phyloP scores from a whole-genome alignment of 2,113 vertebrate genomes.

The Hyperopisus bebe region DNA sequence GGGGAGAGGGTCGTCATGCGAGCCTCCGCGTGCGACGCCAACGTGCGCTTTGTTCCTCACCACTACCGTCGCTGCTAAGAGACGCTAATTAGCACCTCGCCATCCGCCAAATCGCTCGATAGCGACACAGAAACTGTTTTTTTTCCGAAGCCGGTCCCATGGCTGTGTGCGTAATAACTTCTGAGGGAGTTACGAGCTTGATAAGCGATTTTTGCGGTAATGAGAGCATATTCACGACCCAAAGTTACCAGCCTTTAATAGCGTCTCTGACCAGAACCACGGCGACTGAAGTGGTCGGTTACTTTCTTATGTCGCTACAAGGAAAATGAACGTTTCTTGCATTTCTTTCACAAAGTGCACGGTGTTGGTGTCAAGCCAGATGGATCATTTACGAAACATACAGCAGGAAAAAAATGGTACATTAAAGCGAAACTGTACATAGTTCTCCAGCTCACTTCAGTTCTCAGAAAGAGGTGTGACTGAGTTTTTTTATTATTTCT shows the following conservation, averaged over 20 bases:
- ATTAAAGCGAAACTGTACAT: background rate
- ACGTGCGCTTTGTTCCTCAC: conserved; percentile 71
- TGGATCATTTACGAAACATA: background rate
- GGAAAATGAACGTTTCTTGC: background rate
- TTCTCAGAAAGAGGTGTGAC: background rate
- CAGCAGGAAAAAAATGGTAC: background rate
- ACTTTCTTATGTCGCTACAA: background rate
- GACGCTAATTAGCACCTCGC: conserved; percentile 70
- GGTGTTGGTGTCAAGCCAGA: background rate
- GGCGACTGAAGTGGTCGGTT: background rate
- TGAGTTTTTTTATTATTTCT: background rate
- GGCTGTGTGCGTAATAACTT: conserved; percentile 28
- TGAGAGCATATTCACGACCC: conserved; percentile 30
- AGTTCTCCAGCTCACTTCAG: background rate
- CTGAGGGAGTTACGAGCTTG: conserved; percentile 12
- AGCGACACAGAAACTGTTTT: conserved; percentile 36
- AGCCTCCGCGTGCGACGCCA: conserved; percentile 71
- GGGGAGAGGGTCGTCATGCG: conserved; percentile 68
- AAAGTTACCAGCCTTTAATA: conserved; percentile 24
- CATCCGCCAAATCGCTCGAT: conserved; percentile 60
- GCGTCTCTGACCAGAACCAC: conserved; percentile 12
- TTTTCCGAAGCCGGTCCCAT: conserved; percentile 22
- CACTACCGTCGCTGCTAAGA: conserved; percentile 57
- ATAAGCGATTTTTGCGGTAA: conserved; percentile 25
- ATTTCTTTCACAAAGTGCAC: background rate